Conservation (phyloP, 2,113 vertebrate genomes). For the Coreoperca whiteheadi region DNA sequence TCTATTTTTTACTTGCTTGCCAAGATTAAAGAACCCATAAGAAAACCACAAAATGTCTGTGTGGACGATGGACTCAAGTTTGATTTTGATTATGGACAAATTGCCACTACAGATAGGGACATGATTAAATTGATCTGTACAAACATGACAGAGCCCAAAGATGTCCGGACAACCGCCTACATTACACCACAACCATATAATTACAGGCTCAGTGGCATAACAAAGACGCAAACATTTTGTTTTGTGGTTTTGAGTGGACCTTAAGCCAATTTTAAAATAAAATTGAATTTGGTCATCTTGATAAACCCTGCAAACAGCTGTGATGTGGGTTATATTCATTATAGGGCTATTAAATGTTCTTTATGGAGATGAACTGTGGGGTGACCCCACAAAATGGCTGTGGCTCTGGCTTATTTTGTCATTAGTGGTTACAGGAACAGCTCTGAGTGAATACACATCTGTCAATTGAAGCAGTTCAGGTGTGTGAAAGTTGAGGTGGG, state of each 20-base stretch:
- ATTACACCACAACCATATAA: neutral
- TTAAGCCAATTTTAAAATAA: constrained; percentile 23
- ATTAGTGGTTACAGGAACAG: constrained; percentile 12
- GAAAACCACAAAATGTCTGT: neutral
- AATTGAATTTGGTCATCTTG: constrained; percentile 17
- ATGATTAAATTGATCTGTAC: neutral
- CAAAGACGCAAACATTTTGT: constrained; percentile 13
- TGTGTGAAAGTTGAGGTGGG: constrained; percentile 2
- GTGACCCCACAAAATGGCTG: neutral
- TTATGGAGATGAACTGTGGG: neutral
- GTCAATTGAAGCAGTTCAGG: neutral
- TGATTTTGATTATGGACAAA: neutral
- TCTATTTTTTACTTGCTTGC: neutral
- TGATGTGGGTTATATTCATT: constrained; percentile 21
- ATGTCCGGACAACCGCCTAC: neutral
- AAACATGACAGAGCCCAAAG: constrained; percentile 3
- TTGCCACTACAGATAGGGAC: neutral
- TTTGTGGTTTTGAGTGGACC: constrained; percentile 27
- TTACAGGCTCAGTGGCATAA: neutral
- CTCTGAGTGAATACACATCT: neutral
- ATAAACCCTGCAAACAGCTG: constrained; percentile 24
- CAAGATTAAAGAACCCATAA: neutral
- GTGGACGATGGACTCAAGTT: neutral
- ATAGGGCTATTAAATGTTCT: neutral
- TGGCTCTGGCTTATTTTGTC: constrained; percentile 14